phyloP scores from a whole-genome alignment of 2,797 vertebrate species.

The Microchirus variegatus region DNA sequence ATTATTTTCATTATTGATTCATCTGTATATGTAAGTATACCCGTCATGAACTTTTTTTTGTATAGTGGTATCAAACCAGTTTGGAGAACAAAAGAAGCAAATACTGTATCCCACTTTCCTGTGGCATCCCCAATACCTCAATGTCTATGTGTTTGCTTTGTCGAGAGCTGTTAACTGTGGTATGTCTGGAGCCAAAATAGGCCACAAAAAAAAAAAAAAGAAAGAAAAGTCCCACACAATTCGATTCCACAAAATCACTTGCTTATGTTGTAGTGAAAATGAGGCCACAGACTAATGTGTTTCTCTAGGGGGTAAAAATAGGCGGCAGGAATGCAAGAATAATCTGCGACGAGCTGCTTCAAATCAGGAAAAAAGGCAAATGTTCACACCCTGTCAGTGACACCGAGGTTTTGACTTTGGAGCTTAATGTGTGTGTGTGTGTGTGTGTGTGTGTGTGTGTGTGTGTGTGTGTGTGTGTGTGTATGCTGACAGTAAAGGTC shows the following conservation, averaged over 20 bases:
- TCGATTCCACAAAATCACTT: slow-evolving; percentile 28
- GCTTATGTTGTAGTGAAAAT: slow-evolving; percentile 41
- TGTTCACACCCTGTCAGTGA: slow-evolving; percentile 52
- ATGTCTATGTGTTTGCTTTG: background rate
- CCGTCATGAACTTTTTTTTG: no score
- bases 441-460: slow-evolving; percentile 41
- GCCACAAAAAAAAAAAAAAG: slow-evolving; percentile 8
- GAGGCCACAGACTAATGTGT: slow-evolving; percentile 44
- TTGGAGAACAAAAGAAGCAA: background rate
- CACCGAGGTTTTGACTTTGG: slow-evolving; percentile 35
- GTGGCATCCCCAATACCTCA: background rate
- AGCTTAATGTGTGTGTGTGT: slow-evolving; percentile 14
- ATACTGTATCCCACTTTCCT: background rate
- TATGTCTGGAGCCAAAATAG: slow-evolving; percentile 14
- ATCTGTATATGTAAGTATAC: no score
- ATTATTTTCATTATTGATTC: no score
- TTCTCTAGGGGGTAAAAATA: background rate
- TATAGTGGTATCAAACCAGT: no score
- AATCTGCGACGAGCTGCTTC: slow-evolving; percentile 38
- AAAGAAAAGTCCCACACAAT: background rate
- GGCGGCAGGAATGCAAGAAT: slow-evolving; percentile 15
- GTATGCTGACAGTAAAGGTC: slow-evolving; percentile 56
- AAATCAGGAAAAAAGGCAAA: slow-evolving; percentile 50
- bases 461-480: slow-evolving; percentile 15
- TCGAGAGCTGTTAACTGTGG: slow-evolving; percentile 1